Conservation (phyloP, 1,140 invertebrate species). For the Episyrphus balteatus region DNA sequence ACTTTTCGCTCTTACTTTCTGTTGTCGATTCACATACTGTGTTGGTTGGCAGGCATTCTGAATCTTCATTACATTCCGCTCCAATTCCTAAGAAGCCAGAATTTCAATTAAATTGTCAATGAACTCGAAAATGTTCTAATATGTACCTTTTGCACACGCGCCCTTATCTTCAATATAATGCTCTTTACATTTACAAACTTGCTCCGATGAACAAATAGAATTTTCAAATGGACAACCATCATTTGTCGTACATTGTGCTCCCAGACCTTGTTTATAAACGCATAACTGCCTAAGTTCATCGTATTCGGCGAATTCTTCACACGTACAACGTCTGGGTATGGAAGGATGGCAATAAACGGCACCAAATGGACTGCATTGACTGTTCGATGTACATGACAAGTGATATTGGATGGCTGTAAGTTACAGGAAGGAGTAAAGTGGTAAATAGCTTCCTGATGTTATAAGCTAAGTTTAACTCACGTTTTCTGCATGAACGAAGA, state of each 20-base stretch:
- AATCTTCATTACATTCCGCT: constrained; percentile 30
- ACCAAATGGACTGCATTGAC: constrained; percentile 34
- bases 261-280: constrained; percentile 25
- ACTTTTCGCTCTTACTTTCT: constrained; percentile 12
- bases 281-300: constrained; percentile 30
- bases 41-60: constrained; percentile 36
- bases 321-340: constrained; percentile 29
- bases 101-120: neutral
- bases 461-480: constrained; percentile 15
- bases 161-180: constrained; percentile 33
- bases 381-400: constrained; percentile 31
- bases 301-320: constrained; percentile 29
- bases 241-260: constrained; percentile 25
- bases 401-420: constrained; percentile 30
- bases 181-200: constrained; percentile 33
- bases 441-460: neutral
- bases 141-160: constrained; percentile 22
- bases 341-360: constrained; percentile 25
- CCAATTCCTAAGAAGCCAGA: constrained; percentile 31
- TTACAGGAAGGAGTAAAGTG: neutral
- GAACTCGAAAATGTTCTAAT: neutral
- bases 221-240: constrained; percentile 29
- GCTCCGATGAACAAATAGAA: constrained; percentile 32
- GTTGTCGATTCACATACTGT: constrained; percentile 24
- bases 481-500: constrained; percentile 30